phyloP scores from a whole-genome alignment of 2,113 vertebrate genomes.

The Xenus cinereus region DNA sequence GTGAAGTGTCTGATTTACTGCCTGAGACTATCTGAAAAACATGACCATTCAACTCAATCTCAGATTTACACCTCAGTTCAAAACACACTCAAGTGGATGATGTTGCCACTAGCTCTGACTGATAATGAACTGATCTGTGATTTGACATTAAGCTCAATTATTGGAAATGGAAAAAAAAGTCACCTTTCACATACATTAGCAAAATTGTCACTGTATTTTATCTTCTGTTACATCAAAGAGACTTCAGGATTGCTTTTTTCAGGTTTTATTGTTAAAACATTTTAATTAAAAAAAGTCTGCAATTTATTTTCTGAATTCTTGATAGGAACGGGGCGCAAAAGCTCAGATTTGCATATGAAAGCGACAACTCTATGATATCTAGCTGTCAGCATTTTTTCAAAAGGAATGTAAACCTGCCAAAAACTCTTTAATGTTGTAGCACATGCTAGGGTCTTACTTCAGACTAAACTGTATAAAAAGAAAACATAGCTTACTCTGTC shows the following conservation, averaged over 20 bases:
- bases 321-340: constrained; percentile 5
- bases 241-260: constrained; percentile 40
- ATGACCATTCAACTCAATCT: constrained; percentile 70
- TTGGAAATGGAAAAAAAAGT: neutral
- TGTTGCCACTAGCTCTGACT: constrained; percentile 20
- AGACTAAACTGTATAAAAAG: neutral
- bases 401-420: constrained; percentile 36
- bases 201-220: constrained; percentile 55
- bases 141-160: constrained; percentile 73
- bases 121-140: constrained; percentile 57
- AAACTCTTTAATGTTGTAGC: constrained; percentile 51
- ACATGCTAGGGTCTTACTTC: neutral
- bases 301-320: constrained; percentile 53
- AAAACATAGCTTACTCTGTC: neutral
- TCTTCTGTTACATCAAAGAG: constrained; percentile 53
- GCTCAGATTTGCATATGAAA: constrained; percentile 72
- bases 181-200: constrained; percentile 25
- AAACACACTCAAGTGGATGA: constrained; percentile 47
- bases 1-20: constrained; percentile 66
- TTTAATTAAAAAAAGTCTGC: constrained; percentile 65
- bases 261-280: constrained; percentile 67
- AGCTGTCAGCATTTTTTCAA: constrained; percentile 48
- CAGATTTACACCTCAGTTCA: constrained; percentile 67
- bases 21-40: constrained; percentile 69
- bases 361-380: constrained; percentile 38